Base-by-base conservation (phyloP, 2,113 vertebrate species). In the Nanorana parkeri region DNA sequence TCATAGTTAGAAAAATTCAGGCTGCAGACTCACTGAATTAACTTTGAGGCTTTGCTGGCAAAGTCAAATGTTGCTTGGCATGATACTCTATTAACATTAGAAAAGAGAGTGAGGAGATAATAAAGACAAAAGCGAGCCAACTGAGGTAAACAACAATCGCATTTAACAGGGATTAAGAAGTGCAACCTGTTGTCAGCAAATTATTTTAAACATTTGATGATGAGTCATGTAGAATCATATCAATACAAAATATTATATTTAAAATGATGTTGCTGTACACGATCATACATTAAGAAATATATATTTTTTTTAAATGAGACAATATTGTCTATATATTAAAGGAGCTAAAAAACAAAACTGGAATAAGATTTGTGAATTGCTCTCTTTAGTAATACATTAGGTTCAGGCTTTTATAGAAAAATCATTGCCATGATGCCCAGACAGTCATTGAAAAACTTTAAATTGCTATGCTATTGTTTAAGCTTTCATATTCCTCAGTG, bases 21-120 rank as follows among this genome's bases (percentile, higher is more conserved):
- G 32, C 72, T 51, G 47, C 69, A 66, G 51, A 81, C 63, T 76
- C 64, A 68, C 63, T 68, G 63, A 60, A 83, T 67, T 80, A 80
- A 80, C 66, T 60, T 78, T 78, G 52, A 78, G 51, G 64, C 77
- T 78, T 68, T 74, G 60, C 80, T 81, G 80, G 80, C 80, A 81
- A 73, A 73, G 68, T 81, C 79, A 81, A 73, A 74, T 56, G 80
- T 74, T 81, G 63, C 69, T 81, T 81, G 80, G 80, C 80, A 66
- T 81, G 69, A 81, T 20, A 74, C 47, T 56, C 79, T 73, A 81
- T 73, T 72, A 81, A 55, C 79, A 81, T 81, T 81, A 74, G 41
- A 81, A 81, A 74, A 32, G 79, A 81, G 28, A 65, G 68, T 52
- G 23, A 81, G 79, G 26, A 81, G 68, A 73, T 73, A 73, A 73